phyloP scores from a whole-genome alignment of 1,140 invertebrate species.

The Copidosoma floridanum region DNA sequence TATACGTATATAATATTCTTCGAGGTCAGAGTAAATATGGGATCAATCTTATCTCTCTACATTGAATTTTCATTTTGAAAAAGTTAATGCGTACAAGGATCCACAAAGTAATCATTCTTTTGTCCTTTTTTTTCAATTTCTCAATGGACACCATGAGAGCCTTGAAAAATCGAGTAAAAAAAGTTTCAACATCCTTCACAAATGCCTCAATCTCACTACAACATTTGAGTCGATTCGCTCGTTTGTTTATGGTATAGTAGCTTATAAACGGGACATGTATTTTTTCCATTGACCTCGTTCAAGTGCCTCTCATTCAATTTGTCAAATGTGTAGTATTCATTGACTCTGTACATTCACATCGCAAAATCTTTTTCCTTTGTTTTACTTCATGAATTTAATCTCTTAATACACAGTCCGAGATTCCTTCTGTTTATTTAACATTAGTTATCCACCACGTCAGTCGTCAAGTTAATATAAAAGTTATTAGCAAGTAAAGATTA shows the following conservation, averaged over 20 bases:
- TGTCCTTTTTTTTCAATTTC: neutral
- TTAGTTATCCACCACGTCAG: neutral
- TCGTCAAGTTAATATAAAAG: neutral
- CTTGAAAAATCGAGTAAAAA: no score
- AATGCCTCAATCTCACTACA: no score
- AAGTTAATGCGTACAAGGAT: neutral
- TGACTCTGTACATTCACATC: conserved; percentile 4
- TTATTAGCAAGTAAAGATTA: neutral
- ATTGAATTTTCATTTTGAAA: neutral
- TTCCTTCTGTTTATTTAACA: neutral
- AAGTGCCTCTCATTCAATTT: neutral
- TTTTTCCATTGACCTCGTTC: conserved; percentile 9
- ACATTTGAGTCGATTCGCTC: no score
- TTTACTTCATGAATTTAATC: conserved; percentile 2
- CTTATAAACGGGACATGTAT: conserved; percentile 8
- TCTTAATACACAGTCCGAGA: neutral
- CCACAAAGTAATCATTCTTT: no score
- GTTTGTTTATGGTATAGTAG: neutral
- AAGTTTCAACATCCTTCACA: no score
- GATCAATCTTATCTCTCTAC: neutral
- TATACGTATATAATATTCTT: conserved; percentile 16
- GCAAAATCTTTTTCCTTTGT: conserved; percentile 10
- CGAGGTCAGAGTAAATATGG: neutral
- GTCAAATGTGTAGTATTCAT: no score
- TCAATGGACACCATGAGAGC: no score